Evolutionary conservation across 2,797 vertebrate genomes (phyloP), one percentile per base, ranked within the genome.

Genomic region (Rachycentron canadum): DNA sequence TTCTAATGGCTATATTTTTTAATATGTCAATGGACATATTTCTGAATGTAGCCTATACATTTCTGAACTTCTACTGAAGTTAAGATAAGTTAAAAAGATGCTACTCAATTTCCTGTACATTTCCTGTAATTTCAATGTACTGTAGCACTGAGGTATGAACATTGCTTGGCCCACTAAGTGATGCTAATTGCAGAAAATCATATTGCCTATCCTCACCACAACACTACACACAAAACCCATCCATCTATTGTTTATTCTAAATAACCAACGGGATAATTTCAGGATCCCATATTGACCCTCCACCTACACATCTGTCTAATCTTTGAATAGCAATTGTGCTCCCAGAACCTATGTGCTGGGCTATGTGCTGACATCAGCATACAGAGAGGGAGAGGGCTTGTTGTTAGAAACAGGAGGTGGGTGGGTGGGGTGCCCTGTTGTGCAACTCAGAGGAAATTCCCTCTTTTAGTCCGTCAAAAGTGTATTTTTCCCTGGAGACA

Each of bases 331-430:
- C 79, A 86, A 69, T 79, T 79, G 83, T 84, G 78, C 82, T 73
- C 82, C 82, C 73, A 79, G 81, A 77, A 79, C 71, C 66, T n/a
- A n/a, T n/a, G 69, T 70, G 62, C 71, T 78, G 76, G 88, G 74
- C 81, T 83, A 76, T 87, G 77, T 91, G 91, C 91, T 93, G 91
- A 92, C 92, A 93, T 94, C 88, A 91, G 91, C 89, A 83, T 36
- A 74, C 58, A 61, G 69, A 64, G 74, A 62, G 52, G 14, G 75
- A 81, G 73, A 64, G 55, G 52, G 67, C 69, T 76, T 69, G 55
- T 10, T 74, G 78, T 75, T 79, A 57, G 52, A 55, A 71, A 65
- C 61, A 57, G 62, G 61, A 78, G 84, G 81, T 45, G 43, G 43
- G 17, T 7, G 79, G 77, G 74, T 75, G 72, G 81, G 84, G 63